Conservation (phyloP, 2,888 invertebrate genomes). For the Hypolimnas misippus region DNA sequence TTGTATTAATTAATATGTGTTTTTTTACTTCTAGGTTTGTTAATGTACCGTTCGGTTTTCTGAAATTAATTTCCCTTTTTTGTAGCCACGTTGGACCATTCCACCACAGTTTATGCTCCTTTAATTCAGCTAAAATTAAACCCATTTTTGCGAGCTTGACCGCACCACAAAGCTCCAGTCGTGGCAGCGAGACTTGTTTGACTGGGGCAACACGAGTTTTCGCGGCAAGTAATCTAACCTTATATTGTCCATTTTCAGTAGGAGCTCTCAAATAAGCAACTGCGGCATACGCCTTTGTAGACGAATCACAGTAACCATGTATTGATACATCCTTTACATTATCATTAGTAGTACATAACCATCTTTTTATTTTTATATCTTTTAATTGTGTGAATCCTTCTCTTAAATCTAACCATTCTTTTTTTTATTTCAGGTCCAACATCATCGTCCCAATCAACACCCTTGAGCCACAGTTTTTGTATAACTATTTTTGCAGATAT, state of each 20-base stretch:
- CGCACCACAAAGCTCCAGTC: not conserved
- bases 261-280: not conserved
- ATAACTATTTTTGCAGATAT: slow-evolving; percentile 26
- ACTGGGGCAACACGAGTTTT: slow-evolving; percentile 1
- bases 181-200: not conserved
- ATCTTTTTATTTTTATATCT: slow-evolving; percentile 4
- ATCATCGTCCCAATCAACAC: slow-evolving; percentile 32
- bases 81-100: not conserved
- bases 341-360: not conserved
- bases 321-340: not conserved
- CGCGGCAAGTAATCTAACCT: not conserved
- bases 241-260: not conserved
- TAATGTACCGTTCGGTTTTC: not conserved
- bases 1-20: not conserved
- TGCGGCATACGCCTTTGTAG: slow-evolving; percentile 1
- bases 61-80: not conserved
- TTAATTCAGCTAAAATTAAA: not conserved
- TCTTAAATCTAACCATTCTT: not conserved
- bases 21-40: not conserved
- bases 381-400: not conserved
- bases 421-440: slow-evolving; percentile 19
- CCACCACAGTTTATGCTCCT: slow-evolving; percentile 1
- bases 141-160: not conserved
- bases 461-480: slow-evolving; percentile 32
- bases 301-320: slow-evolving; percentile 4